Conservation (phyloP, 1,140 invertebrate species). For the Drosophila sp. region DNA sequence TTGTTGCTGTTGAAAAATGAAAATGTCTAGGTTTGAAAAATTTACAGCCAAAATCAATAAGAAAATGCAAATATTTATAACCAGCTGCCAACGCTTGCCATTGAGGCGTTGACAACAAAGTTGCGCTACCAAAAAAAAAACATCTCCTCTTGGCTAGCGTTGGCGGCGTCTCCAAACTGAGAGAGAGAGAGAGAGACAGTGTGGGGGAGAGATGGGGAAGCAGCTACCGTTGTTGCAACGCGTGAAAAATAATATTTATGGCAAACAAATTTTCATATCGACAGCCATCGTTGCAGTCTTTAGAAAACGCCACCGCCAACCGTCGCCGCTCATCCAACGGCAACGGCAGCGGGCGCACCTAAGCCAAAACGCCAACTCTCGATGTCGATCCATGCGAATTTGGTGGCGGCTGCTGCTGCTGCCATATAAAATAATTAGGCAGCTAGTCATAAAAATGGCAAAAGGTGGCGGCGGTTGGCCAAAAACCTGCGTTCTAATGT, state of each 20-base stretch:
- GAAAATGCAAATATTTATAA: constrained; percentile 54
- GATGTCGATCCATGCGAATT: constrained; percentile 15
- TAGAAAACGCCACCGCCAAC: no score
- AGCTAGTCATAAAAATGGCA: constrained; percentile 51
- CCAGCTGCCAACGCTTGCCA: constrained; percentile 42
- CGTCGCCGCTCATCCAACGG: constrained; percentile 17
- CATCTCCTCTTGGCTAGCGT: constrained; percentile 34
- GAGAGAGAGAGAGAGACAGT: neutral
- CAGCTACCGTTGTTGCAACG: constrained; percentile 65
- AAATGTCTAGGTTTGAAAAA: neutral
- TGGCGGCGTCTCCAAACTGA: constrained; percentile 51
- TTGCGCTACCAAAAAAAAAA: constrained; percentile 37
- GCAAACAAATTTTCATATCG: constrained; percentile 80
- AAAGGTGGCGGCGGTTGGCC: constrained; percentile 36
- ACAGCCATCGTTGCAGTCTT: constrained; percentile 41
- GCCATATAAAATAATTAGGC: constrained; percentile 75
- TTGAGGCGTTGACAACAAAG: constrained; percentile 62
- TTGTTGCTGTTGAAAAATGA: neutral
- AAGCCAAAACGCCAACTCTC: constrained; percentile 43
- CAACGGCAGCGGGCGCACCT: constrained; percentile 30
- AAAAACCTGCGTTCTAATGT: constrained; percentile 46
- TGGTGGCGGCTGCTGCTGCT: constrained; percentile 15
- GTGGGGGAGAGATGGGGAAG: constrained; percentile 36
- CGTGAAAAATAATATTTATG: constrained; percentile 79
- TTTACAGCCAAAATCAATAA: constrained; percentile 40